Conservation (phyloP, 1,140 invertebrate genomes). For the Diorhabda elongata region DNA sequence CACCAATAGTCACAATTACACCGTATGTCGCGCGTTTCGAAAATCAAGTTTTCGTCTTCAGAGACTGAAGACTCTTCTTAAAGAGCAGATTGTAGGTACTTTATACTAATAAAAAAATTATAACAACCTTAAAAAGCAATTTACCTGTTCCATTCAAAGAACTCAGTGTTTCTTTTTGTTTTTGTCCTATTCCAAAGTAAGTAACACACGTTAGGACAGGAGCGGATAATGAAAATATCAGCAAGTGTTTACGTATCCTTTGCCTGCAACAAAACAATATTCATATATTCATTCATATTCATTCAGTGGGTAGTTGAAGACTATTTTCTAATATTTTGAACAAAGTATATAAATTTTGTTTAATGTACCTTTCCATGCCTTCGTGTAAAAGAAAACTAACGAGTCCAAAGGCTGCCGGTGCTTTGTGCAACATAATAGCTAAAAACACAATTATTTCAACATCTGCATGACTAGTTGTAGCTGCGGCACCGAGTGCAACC, state of each 20-base stretch:
- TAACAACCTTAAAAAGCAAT: neutral
- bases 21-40: no score
- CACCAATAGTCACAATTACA: no score
- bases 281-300: no score
- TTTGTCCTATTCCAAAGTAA: conserved; percentile 89
- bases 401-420: conserved; percentile 95
- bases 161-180: conserved; percentile 68
- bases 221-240: conserved; percentile 92
- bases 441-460: conserved; percentile 97
- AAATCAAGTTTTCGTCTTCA: no score
- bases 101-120: no score
- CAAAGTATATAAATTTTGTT: conserved; percentile 7
- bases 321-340: conserved; percentile 8
- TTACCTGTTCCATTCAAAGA: conserved; percentile 80
- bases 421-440: conserved; percentile 99
- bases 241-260: conserved; percentile 81
- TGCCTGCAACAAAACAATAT: conserved; percentile 49
- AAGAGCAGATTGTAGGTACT: no score
- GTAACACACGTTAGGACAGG: conserved; percentile 87
- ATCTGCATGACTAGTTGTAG: conserved; percentile 89
- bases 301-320: neutral
- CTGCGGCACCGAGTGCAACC: conserved; percentile 92
- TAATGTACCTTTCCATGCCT: conserved; percentile 70
- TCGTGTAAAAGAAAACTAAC: conserved; percentile 96
- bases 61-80: no score